Base-by-base conservation (phyloP, 2,797 vertebrate genomes). In the Sebastes elongatus region DNA sequence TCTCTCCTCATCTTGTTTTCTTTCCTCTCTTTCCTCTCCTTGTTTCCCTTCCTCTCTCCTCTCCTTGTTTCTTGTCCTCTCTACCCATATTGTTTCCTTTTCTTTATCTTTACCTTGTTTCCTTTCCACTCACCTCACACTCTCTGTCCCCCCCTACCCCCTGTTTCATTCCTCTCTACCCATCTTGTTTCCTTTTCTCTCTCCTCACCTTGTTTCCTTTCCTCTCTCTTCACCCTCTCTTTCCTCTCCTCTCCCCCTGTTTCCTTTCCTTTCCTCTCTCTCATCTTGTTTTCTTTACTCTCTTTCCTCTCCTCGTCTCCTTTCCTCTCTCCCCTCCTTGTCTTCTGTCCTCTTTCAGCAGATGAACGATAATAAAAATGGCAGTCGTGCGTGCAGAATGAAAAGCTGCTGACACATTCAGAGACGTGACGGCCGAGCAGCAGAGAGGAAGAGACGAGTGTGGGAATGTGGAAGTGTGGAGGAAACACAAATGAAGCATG, bases 401-500 rank as follows among this genome's bases (percentile, higher is more conserved):
- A 66, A 74, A 69, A 77, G 49, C 77, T 23, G 53, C 75, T 67
- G 80, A 86, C 72, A 49, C 62, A 28, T 56, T 60, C 30, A 69
- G 85, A 82, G 84, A 84, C 25, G 61, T 74, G 76, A 80, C 10
- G 20, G 59, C 72, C 2, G 38, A 35, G 85, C 57, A 56, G 65
- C 55, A 14, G 68, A 74, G 74, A 33, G 52, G 71, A 81, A 71
- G 67, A 76, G 62, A 79, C 30, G 60, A 77, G 82, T 60, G 86
- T 82, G 82, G 82, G 84, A 85, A 82, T 57, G 86, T 82, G 82
- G 82, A 83, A 85, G 84, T 70, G 78, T 28, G 74, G 53, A 76
- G 76, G 71, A 82, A 70, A 85, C 71, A 64, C 84, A 84, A 86
- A 86, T 76, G 83, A 83, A 86, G 84, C 88, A 70, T 85, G 85